phyloP scores from a whole-genome alignment of 2,797 vertebrate genomes.

The Arrhamphus sclerolepis region DNA sequence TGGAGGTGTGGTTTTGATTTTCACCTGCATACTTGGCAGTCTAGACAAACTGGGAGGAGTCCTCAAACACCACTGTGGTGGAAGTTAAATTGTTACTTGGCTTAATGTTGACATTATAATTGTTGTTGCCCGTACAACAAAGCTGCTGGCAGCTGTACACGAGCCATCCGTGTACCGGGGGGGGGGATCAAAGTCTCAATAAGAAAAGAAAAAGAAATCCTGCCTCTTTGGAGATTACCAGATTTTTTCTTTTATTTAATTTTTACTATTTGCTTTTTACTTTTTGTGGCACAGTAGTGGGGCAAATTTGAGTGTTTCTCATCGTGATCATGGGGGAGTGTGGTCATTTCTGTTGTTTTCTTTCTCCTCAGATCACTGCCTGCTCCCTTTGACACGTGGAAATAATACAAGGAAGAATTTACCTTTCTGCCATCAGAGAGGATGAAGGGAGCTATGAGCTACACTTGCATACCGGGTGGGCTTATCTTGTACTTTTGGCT shows the following conservation, averaged over 20 bases:
- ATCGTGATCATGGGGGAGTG: neutral
- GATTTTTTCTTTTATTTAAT: neutral
- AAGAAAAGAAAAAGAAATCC: slow-evolving; percentile 4
- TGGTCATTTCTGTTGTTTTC: slow-evolving; percentile 4
- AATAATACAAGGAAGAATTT: slow-evolving; percentile 58
- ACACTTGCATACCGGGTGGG: slow-evolving; percentile 56
- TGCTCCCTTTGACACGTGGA: slow-evolving; percentile 29
- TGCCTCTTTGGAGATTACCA: neutral
- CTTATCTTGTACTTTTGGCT: slow-evolving; percentile 61
- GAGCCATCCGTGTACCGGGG: neutral
- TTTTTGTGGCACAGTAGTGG: neutral
- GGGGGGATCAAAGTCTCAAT: slow-evolving; percentile 10
- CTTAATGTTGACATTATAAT: slow-evolving; percentile 36
- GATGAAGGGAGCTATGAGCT: slow-evolving; percentile 39
- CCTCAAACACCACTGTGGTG: slow-evolving; percentile 23
- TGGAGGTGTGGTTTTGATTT: slow-evolving; percentile 54
- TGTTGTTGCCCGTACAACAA: slow-evolving; percentile 40
- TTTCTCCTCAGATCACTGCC: neutral
- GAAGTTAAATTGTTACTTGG: slow-evolving; percentile 41
- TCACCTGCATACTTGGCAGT: slow-evolving; percentile 69
- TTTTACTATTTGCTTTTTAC: no score
- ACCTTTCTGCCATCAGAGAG: slow-evolving; percentile 45
- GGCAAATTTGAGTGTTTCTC: slow-evolving; percentile 1
- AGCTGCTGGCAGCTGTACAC: slow-evolving; percentile 26
- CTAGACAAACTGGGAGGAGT: slow-evolving; percentile 54